Conservation (phyloP, 2,888 invertebrate genomes). For the Synergus laeviventris region DNA sequence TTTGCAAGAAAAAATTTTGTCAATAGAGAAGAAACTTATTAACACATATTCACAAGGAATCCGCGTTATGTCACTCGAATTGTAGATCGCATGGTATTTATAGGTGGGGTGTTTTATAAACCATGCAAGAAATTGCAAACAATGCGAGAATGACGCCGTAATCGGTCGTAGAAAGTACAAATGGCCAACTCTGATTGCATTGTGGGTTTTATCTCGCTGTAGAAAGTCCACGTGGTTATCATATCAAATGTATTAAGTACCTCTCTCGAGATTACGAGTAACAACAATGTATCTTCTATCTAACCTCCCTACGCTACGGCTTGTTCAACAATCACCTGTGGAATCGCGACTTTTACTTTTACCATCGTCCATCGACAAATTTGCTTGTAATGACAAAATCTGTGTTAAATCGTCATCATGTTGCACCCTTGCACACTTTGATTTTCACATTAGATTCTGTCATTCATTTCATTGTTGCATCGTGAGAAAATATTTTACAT, state of each 20-base stretch:
- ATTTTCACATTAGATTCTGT: neutral
- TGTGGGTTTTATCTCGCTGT: neutral
- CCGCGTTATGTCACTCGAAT: constrained; percentile 2
- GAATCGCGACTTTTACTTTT: neutral
- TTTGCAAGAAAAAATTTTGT: neutral
- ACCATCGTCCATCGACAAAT: neutral
- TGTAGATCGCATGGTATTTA: neutral
- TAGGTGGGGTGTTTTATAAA: neutral
- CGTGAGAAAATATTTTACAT: neutral
- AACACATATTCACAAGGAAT: neutral
- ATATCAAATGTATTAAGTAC: neutral
- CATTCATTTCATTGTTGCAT: neutral
- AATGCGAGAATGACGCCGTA: neutral
- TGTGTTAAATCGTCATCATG: neutral
- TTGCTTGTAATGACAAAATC: neutral
- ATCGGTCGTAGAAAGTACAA: constrained; percentile 14
- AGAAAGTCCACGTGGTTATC: neutral
- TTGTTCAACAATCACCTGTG: neutral
- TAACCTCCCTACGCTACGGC: neutral
- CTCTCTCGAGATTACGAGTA: neutral
- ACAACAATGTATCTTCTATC: neutral
- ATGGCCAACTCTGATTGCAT: neutral
- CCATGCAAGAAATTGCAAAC: neutral
- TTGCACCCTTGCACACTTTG: neutral
- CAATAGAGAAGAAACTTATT: neutral